Conservation (phyloP, 2,888 invertebrate species). For the Drosophila suboccidentalis region DNA sequence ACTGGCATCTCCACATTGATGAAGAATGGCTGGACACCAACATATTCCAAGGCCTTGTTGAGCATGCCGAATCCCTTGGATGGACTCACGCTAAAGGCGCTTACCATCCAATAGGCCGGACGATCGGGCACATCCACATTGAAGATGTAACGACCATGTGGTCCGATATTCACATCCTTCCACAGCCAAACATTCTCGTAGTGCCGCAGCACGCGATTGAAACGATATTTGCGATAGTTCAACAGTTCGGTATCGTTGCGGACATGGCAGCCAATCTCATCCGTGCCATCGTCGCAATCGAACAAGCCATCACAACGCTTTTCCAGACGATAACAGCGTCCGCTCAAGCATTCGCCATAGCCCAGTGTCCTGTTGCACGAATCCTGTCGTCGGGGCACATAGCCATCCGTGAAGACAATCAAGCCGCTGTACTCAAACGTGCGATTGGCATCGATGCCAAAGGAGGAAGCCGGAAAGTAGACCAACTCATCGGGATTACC, state of each 20-base stretch:
- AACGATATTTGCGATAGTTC: conserved; percentile 92
- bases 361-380: conserved; percentile 91
- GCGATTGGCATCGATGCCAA: conserved; percentile 96
- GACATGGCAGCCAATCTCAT: conserved; percentile 91
- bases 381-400: conserved; percentile 89
- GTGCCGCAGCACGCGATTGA: conserved; percentile 94
- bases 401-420: conserved; percentile 95
- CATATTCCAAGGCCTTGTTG: conserved; percentile 92
- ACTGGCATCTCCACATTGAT: conserved; percentile 97
- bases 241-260: conserved; percentile 90
- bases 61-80: conserved; percentile 95
- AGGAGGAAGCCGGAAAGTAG: conserved; percentile 95
- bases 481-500: conserved; percentile 93
- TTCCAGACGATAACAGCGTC: conserved; percentile 91
- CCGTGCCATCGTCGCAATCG: conserved; percentile 94
- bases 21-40: conserved; percentile 96
- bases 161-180: conserved; percentile 97
- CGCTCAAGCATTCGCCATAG: conserved; percentile 92
- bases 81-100: conserved; percentile 96
- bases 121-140: conserved; percentile 93
- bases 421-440: conserved; percentile 96
- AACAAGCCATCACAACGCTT: conserved; percentile 92
- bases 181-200: conserved; percentile 98
- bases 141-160: conserved; percentile 95
- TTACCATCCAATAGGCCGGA: conserved; percentile 97